These are phyloP conservation scores for Hermetia illucens DNA, from an alignment of 1,140 invertebrate genomes.

Conservation along the genomic window DNA sequence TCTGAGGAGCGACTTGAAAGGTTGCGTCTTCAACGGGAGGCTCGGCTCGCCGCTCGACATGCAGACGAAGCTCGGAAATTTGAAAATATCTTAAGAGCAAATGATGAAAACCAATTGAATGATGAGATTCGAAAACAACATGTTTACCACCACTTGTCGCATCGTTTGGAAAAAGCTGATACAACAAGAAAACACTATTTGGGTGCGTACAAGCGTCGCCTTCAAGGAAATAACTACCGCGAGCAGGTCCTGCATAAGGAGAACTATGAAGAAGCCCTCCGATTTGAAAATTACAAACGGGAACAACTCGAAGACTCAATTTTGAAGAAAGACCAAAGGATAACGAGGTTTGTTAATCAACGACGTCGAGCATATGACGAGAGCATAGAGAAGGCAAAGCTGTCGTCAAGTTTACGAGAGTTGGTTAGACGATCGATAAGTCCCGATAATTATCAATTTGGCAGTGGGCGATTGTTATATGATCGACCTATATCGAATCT, in stretches of 20 bases:
- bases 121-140: slow-evolving; percentile 19
- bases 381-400: slow-evolving; percentile 21
- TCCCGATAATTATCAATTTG: slow-evolving; percentile 12
- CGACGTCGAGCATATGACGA: slow-evolving; percentile 17
- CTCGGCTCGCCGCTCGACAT: slow-evolving; percentile 15
- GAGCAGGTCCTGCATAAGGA: slow-evolving; percentile 27
- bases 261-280: slow-evolving; percentile 23
- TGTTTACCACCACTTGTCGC: slow-evolving; percentile 17
- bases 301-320: slow-evolving; percentile 21
- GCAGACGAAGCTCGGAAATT: slow-evolving; percentile 19
- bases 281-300: slow-evolving; percentile 14
- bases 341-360: slow-evolving; percentile 20
- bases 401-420: slow-evolving; percentile 25
- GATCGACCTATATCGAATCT: slow-evolving; percentile 3
- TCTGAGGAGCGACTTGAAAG: slow-evolving; percentile 16
- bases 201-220: slow-evolving; percentile 17
- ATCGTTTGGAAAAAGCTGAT: slow-evolving; percentile 21
- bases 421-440: slow-evolving; percentile 24
- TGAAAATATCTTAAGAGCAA: slow-evolving; percentile 19
- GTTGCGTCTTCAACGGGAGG: slow-evolving; percentile 17
- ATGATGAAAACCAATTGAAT: slow-evolving; percentile 24
- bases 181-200: slow-evolving; percentile 17
- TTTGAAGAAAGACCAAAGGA: slow-evolving; percentile 14
- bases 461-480: background rate
- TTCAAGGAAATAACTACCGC: slow-evolving; percentile 24